Evolutionary conservation across 2,113 vertebrate genomes (phyloP), one percentile per base, ranked within the genome.

Genomic region (Hippocampus comes): DNA sequence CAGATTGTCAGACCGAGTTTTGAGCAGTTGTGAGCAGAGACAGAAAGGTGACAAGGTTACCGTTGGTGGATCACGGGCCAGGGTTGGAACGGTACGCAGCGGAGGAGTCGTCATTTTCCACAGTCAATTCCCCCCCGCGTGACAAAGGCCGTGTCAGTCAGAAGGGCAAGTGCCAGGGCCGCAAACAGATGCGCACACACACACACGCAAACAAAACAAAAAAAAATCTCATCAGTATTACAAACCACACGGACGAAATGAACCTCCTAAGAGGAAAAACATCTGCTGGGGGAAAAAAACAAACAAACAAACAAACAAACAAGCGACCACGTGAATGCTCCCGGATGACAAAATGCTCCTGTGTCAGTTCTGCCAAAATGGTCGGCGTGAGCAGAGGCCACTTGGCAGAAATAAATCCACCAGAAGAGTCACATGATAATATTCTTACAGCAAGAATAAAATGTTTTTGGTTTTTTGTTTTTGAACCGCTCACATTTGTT

Each of bases 151-250:
- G 87, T 90, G 89, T 75, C 71, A 87, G 85, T 79, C 70, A 38
- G 63, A 76, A 74, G 87, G 91, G 91, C 92, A 94, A 91, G 93
- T 94, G 93, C 94, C 94, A 91, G 73, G 68, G 91, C 94, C 92
- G 91, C 92, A 95, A 89, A 94, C 90, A 95, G 85, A 86, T 70
- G 92, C 88, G 93, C 77, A 85, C 78, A 63, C 14, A 56, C 93
- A 91, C 91, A 95, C 89, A 94, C 90, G 95, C 86, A 85, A 63
- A 93, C 87, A 93, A 71, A 85, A 38, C 34, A 10, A 46, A 76
- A 91, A n/a, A 95, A 97, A 91, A 94, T 92, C 95, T 95, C 88
- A 96, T 99, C 97, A 99, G 95, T 94, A 95, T 96, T 97, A 68
- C 66, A 68, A 53, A 53, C 18, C 66, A 38, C 66, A 18, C 9